Conservation (phyloP, 2,888 invertebrate species). For the Gerosis bhagava region DNA sequence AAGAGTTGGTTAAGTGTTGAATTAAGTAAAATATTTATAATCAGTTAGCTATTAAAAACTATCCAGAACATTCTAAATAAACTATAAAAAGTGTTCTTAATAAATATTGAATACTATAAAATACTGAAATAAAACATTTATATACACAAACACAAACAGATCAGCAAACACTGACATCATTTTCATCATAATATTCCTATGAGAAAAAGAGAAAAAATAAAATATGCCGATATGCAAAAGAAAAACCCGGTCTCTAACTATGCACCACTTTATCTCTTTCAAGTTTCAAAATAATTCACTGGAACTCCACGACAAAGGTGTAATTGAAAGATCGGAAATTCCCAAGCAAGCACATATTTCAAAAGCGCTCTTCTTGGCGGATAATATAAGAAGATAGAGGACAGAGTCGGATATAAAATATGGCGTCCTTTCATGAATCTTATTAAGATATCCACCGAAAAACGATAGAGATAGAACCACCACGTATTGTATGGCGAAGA, state of each 20-base stretch:
- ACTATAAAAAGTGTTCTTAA: too few relatives aligned
- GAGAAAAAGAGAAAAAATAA: not conserved
- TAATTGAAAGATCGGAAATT: slow-evolving; percentile 82
- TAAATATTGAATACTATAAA: too few relatives aligned
- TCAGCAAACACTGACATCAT: too few relatives aligned
- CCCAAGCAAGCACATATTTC: slow-evolving; percentile 80
- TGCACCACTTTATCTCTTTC: slow-evolving; percentile 35
- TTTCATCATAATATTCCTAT: too few relatives aligned
- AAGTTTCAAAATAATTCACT: slow-evolving; percentile 52
- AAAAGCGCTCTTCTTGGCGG: slow-evolving; percentile 70
- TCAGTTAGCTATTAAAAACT: too few relatives aligned
- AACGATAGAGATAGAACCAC: slow-evolving; percentile 63
- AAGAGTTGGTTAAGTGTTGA: too few relatives aligned
- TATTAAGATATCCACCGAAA: slow-evolving; percentile 90
- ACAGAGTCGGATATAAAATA: slow-evolving; percentile 89
- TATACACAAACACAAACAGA: too few relatives aligned
- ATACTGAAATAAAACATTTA: too few relatives aligned
- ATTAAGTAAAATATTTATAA: too few relatives aligned
- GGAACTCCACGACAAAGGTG: slow-evolving; percentile 64
- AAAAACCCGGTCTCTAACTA: slow-evolving; percentile 16
- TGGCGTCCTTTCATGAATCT: slow-evolving; percentile 92
- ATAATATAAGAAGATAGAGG: slow-evolving; percentile 83
- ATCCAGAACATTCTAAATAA: too few relatives aligned
- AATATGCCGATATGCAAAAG: slow-evolving; percentile 3
- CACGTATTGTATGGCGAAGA: slow-evolving; percentile 32